Percentiles rank a stretch among this genome's conserved stretches.
phyloP scores from a whole-genome alignment of 1,140 invertebrate species.

The Reticulitermes speratus region DNA sequence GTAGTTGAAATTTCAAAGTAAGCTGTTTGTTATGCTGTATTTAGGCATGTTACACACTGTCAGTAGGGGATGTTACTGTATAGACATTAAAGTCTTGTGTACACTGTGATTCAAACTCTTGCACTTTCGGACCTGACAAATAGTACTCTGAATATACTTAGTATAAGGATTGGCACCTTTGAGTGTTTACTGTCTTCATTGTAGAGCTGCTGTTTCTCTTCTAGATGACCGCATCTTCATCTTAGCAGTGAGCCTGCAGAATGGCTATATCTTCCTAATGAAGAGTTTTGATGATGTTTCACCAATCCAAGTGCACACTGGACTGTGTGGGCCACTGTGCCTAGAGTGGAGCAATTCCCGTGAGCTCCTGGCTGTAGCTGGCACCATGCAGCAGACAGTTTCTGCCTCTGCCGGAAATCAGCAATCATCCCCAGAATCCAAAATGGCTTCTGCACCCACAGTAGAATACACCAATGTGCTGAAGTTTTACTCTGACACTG shows the following conservation, averaged over 20 bases:
- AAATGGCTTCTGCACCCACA: neutral
- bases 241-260: slow-evolving; percentile 83
- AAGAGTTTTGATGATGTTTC: slow-evolving; percentile 91
- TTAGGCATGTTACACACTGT: no score
- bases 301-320: slow-evolving; percentile 80
- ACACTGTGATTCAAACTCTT: no score
- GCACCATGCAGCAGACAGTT: slow-evolving; percentile 53
- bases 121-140: no score
- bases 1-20: no score
- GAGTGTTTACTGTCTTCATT: no score
- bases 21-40: no score
- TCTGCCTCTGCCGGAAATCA: slow-evolving; percentile 38
- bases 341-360: slow-evolving; percentile 97
- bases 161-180: no score
- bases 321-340: slow-evolving; percentile 69
- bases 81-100: no score
- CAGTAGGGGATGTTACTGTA: no score
- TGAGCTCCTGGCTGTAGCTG: slow-evolving; percentile 81
- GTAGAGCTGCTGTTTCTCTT: neutral
- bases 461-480: slow-evolving; percentile 66
- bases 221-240: slow-evolving; percentile 67
- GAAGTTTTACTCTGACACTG: slow-evolving; percentile 78
- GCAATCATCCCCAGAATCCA: slow-evolving; percentile 29
- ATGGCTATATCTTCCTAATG: slow-evolving; percentile 84
- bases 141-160: no score